Conservation (phyloP, 2,888 invertebrate genomes). For the Zaprionus bogoriensis region DNA sequence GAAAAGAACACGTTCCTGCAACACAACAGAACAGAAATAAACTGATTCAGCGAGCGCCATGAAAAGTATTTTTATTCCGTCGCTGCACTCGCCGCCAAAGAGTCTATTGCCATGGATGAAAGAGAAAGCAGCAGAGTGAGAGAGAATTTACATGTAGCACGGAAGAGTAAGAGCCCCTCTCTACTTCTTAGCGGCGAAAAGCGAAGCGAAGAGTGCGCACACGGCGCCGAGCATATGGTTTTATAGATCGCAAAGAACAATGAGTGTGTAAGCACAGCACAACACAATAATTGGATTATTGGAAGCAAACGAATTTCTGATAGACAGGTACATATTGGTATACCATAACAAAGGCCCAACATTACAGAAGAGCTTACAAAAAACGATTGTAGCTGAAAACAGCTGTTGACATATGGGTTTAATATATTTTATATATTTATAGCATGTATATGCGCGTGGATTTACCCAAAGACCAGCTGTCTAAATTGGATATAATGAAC, state of each 20-base stretch:
- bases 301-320: conserved; percentile 7
- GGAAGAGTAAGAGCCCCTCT: conserved; percentile 14
- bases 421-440: too few relatives aligned
- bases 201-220: background rate
- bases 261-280: conserved; percentile 17
- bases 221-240: conserved; percentile 31
- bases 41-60: conserved; percentile 75
- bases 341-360: conserved; percentile 5
- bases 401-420: conserved; percentile 34
- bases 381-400: conserved; percentile 10
- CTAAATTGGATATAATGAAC: background rate
- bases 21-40: conserved; percentile 83
- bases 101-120: background rate
- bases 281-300: conserved; percentile 43
- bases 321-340: conserved; percentile 6
- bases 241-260: conserved; percentile 28
- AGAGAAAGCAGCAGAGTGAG: background rate
- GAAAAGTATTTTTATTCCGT: conserved; percentile 73
- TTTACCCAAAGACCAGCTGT: conserved; percentile 24
- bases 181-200: too few relatives aligned
- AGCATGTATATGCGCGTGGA: background rate
- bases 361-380: conserved; percentile 7
- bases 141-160: background rate
- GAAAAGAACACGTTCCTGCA: conserved; percentile 82
- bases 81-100: conserved; percentile 34